Percentiles rank a stretch among this genome's conserved stretches.
Evolutionary conservation across 2,797 vertebrate genomes (phyloP).

Genomic region (Crocodylus rhombifer): DNA sequence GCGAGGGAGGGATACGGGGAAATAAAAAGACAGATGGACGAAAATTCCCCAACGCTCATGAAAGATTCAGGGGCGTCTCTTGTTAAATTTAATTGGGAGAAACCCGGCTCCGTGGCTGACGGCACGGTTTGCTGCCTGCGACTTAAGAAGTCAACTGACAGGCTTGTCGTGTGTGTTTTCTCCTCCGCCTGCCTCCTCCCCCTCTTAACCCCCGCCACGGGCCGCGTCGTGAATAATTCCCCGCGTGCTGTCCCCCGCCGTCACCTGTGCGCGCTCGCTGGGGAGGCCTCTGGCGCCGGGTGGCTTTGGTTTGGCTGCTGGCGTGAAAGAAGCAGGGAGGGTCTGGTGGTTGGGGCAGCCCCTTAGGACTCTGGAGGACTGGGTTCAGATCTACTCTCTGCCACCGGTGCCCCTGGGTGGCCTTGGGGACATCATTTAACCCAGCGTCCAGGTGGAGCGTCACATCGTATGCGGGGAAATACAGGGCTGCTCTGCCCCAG

Average conservation of each 20-base stretch:
- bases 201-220: not conserved
- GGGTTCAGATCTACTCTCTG: not conserved
- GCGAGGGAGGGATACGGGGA: not conserved
- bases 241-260: not conserved
- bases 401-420: rapidly evolving
- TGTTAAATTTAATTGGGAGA: conserved; percentile 85
- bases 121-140: conserved; percentile 71
- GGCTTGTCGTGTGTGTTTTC: conserved; percentile 56
- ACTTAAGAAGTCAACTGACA: conserved; percentile 79
- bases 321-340: not conserved
- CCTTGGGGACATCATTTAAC: not conserved
- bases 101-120: conserved; percentile 65
- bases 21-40: conserved; percentile 64
- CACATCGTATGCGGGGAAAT: too few relatives aligned
- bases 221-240: not conserved
- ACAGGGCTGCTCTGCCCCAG: too few relatives aligned
- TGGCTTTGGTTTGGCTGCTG: not conserved
- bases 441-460: too few relatives aligned
- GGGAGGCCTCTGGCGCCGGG: not conserved
- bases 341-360: not conserved
- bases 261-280: rapidly evolving
- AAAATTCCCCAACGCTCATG: conserved; percentile 76
- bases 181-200: not conserved
- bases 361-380: not conserved
- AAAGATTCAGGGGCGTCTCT: conserved; percentile 82